phyloP scores from a whole-genome alignment of 2,888 invertebrate species.

The Pristionchus arcanus region DNA sequence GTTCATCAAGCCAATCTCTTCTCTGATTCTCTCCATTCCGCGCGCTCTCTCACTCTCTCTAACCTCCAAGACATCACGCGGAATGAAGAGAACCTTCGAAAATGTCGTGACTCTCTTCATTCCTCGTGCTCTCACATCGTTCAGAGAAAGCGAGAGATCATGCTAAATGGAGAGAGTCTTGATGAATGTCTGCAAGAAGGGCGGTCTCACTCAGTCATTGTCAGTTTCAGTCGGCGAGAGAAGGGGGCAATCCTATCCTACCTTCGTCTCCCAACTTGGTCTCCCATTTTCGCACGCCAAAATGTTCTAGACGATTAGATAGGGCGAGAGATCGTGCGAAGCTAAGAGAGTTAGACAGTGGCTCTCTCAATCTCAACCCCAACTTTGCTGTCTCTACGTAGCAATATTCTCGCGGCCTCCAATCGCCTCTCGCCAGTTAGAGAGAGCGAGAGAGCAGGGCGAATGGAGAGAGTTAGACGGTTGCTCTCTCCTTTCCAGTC shows the following conservation, averaged over 20 bases:
- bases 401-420: background rate
- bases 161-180: background rate
- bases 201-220: slow-evolving; percentile 20
- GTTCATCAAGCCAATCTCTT: background rate
- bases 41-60: background rate
- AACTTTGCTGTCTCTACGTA: background rate
- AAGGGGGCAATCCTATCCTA: background rate
- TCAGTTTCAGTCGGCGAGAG: background rate
- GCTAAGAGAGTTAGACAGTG: background rate
- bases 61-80: background rate
- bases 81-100: too few species aligned
- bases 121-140: background rate
- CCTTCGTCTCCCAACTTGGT: background rate
- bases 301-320: background rate
- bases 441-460: background rate
- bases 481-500: background rate
- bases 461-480: background rate
- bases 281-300: too few species aligned
- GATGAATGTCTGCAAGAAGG: background rate
- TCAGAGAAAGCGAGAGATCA: background rate
- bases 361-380: background rate
- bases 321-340: background rate
- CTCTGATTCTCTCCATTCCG: background rate
- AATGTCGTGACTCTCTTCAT: background rate
- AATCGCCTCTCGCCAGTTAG: background rate